Percentiles rank a stretch among this genome's conserved stretches.
Conservation (phyloP, 2,888 invertebrate species). For the Danaus chrysippus region DNA sequence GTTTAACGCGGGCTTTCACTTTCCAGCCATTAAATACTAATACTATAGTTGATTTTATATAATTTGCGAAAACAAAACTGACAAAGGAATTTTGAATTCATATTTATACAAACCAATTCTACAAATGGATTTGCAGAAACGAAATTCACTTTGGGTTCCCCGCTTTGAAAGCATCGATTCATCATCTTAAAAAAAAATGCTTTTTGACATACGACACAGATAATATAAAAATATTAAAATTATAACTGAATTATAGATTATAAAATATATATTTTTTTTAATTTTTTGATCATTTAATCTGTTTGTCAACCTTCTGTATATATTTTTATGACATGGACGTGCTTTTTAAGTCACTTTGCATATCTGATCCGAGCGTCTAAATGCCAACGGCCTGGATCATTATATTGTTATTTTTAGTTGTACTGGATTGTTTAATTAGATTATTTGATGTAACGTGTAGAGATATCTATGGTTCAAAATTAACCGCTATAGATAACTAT, state of each 20-base stretch:
- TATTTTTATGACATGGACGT: neutral
- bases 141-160: too few relatives aligned
- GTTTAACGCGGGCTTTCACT: neutral
- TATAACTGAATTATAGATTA: too few relatives aligned
- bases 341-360: neutral
- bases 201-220: too few relatives aligned
- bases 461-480: neutral
- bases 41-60: neutral
- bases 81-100: neutral
- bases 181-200: too few relatives aligned
- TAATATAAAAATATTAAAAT: too few relatives aligned
- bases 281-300: too few relatives aligned
- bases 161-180: too few relatives aligned
- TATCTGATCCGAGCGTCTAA: slow-evolving; percentile 7
- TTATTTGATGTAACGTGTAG: neutral
- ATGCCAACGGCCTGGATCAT: neutral
- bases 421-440: slow-evolving; percentile 2
- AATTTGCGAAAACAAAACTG: neutral
- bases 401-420: neutral
- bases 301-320: neutral
- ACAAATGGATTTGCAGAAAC: too few relatives aligned
- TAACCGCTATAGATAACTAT: too few relatives aligned
- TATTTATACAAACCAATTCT: too few relatives aligned
- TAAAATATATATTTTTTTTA: too few relatives aligned
- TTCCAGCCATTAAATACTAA: neutral